Conservation (phyloP, 2,888 invertebrate species). For the Cantharis lateralis region DNA sequence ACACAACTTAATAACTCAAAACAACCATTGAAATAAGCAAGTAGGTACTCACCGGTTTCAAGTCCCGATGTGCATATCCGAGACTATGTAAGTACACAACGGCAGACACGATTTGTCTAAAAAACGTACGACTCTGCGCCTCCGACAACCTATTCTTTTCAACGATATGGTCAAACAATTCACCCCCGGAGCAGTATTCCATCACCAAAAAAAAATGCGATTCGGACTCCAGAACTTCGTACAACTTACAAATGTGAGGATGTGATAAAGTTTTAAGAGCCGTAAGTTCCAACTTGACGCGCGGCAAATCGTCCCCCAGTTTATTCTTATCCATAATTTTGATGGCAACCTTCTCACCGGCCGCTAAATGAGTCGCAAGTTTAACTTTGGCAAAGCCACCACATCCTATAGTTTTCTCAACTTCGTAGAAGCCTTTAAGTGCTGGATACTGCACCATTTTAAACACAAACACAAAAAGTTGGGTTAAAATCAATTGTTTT, state of each 20-base stretch:
- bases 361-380: conserved; percentile 75
- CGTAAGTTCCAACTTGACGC: conserved; percentile 73
- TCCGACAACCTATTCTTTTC: conserved; percentile 73
- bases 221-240: conserved; percentile 78
- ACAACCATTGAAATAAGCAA: conserved; percentile 3
- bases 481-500: background rate
- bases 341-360: conserved; percentile 80
- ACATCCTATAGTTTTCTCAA: conserved; percentile 72
- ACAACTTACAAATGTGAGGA: conserved; percentile 77
- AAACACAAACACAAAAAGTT: background rate
- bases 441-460: conserved; percentile 59
- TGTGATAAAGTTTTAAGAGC: conserved; percentile 73
- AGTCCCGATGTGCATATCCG: conserved; percentile 80
- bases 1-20: conserved; percentile 14
- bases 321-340: conserved; percentile 80
- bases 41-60: conserved; percentile 72
- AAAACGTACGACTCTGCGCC: conserved; percentile 74
- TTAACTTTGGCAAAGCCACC: conserved; percentile 86
- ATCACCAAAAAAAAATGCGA: conserved; percentile 76
- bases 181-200: conserved; percentile 83
- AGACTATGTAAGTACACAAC: conserved; percentile 76
- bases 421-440: conserved; percentile 67
- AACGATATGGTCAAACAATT: conserved; percentile 84
- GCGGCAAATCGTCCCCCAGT: conserved; percentile 72
- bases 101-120: conserved; percentile 78